These are phyloP conservation scores for Labia minor DNA, from an alignment of 2,888 invertebrate species.

Conservation along the genomic window DNA sequence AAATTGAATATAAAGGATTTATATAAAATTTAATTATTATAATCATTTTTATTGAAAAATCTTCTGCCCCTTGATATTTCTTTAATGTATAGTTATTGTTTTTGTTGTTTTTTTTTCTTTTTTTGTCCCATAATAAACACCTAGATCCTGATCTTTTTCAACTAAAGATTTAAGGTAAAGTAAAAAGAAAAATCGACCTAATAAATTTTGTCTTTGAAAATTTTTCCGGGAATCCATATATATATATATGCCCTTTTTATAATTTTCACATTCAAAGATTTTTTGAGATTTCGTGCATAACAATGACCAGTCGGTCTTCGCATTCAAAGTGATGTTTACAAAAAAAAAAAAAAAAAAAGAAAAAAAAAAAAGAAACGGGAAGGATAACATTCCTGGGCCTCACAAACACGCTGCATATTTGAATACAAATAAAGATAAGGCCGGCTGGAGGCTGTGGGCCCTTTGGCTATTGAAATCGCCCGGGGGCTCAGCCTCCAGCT, in stretches of 20 bases:
- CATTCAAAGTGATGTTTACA: conserved; percentile 5
- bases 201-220: too few relatives aligned
- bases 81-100: too few relatives aligned
- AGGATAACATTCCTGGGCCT: conserved; percentile 1
- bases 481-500: neutral
- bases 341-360: neutral
- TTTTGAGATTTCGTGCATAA: neutral
- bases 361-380: neutral
- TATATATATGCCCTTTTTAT: neutral
- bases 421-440: conserved; percentile 13
- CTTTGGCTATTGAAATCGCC: neutral
- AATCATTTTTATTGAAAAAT: too few relatives aligned
- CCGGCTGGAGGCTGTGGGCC: neutral
- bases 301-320: neutral
- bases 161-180: too few relatives aligned
- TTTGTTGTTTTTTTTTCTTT: too few relatives aligned
- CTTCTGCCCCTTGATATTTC: too few relatives aligned
- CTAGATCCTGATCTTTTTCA: too few relatives aligned
- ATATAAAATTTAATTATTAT: too few relatives aligned
- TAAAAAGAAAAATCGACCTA: too few relatives aligned
- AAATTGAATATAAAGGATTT: too few relatives aligned
- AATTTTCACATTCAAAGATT: neutral
- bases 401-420: conserved; percentile 13
- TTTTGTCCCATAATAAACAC: too few relatives aligned
- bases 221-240: too few relatives aligned